Base-by-base conservation (phyloP, 2,113 vertebrate species). In the Benitochromis conjunctus region DNA sequence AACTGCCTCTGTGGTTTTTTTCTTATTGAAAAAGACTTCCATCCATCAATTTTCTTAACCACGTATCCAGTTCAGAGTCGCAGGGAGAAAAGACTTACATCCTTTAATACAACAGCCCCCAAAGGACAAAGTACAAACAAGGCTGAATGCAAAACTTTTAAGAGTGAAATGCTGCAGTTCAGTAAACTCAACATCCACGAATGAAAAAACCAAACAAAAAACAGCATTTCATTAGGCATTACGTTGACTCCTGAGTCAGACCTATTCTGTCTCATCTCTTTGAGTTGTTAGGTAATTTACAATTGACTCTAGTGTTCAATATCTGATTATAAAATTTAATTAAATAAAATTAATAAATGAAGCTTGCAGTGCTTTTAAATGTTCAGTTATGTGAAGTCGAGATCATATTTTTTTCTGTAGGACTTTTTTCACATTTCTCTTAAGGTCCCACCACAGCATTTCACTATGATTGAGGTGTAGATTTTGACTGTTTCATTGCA, bases 161-260 rank as follows among this genome's bases (percentile, higher is more conserved):
- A 71, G 21, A 41, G 36, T 41, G 2, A 69, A 69, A 69, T 43
- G 14, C 64, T 24, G 64, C 36, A 36, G 18, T 62, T 62, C 1
- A 3, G 31, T 62, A n/a, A 36, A 62, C 31, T 36, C 31, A n/a
- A 36, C 31, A 62, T 62, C 18, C 11, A 21, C 11, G 41, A 66
- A 36, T 36, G 4, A 18, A 18, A 51, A 64, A n/a, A 66, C 24
- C 13, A 14, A 38, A 38, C 5, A 13, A 14, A 4, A 51, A 53
- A 4, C 14, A 24, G 13, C 14, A 29, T 48, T 1, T 48, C 41
- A 48, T 26, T 7, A 7, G 9, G 1, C 0, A 74, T 48, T 0
- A 29, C 24, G 5, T 13, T 18, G 66, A 16, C 41, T 74, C 66
- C 24, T 74, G 14, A 69, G 41, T 34, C 19, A 64, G 34, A 0